Evolutionary conservation across 2,113 vertebrate genomes (phyloP).

Genomic region (Boulengeromyrus knoepffleri): DNA sequence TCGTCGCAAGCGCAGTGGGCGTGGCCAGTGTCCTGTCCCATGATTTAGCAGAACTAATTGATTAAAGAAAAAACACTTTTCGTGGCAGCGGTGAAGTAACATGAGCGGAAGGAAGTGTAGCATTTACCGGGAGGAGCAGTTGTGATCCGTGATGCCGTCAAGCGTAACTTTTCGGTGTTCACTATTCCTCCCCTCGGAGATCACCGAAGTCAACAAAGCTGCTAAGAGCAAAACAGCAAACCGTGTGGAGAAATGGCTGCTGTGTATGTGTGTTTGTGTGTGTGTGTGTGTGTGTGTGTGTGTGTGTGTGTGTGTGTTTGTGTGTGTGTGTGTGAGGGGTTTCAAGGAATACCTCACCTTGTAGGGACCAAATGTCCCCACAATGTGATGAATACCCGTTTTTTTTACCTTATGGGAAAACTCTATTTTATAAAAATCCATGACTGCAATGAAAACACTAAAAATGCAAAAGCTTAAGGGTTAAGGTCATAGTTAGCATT

Average conservation of each 20-base stretch:
- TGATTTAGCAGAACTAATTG: not conserved
- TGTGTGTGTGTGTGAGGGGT: not conserved
- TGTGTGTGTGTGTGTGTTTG: not conserved
- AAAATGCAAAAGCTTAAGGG: too few relatives aligned
- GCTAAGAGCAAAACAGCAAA: not conserved
- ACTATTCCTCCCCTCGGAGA: not conserved
- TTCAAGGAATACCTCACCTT: not conserved
- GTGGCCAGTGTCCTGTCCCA: not conserved
- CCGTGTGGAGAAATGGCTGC: not conserved
- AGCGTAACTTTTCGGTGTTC: not conserved
- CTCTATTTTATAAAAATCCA: too few relatives aligned
- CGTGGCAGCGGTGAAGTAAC: not conserved
- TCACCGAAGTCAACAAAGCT: not conserved
- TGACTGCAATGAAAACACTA: too few relatives aligned
- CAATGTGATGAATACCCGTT: not conserved
- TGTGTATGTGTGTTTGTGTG: not conserved
- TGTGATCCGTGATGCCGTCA: not conserved
- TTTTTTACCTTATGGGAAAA: too few relatives aligned
- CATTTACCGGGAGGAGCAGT: not conserved
- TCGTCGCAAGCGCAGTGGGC: slow-evolving; percentile 16
- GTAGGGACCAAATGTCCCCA: not conserved
- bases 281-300: not conserved
- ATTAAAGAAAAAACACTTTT: not conserved
- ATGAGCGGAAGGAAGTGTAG: not conserved
- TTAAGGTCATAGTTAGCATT: too few relatives aligned